Evolutionary conservation across 2,888 invertebrate species (phyloP), one percentile per base, ranked within the genome.

Genomic region (Drosophila vallismaia): DNA sequence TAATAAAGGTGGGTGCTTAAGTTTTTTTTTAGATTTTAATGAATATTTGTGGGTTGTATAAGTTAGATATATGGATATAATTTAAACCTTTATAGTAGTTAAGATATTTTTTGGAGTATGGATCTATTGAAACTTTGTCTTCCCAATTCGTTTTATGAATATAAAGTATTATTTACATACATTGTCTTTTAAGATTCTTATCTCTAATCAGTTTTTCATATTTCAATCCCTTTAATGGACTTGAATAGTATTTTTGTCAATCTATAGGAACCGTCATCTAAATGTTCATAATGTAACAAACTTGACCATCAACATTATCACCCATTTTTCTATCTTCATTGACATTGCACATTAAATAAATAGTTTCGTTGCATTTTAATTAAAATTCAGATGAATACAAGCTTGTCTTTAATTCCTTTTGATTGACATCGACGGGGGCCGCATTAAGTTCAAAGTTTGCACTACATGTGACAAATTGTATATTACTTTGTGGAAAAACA

Each of bases 391-490:
- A 64, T 57, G 68, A 67, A 48, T 46, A 50, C 45, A 45, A 46
- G 33, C 50, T 50, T 64, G 45, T 31, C 53, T 45, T 60, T 50
- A 69, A 78, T 79, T 72, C 19, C 58, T 48, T 52, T 74, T 64
- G 45, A 72, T 67, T 46, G 54, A 2, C 63, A 24, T 52, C 44
- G 36, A 5, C n/a, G 5, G 29, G 29, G 24, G 14, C 19, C 19
- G 19, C 19, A 19, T 1, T 19, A 19, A 45, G 36, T 38, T 26
- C 19, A 62, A 33, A 31, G n/a, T 60, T 60, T 38, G 31, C 60
- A 46, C 62, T 14, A 8, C 8, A 14, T 44, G 28, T 28, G 24
- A 5, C 12, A 56, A 8, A 45, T 42, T 42, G 40, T 19, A 14
- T 4, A 42, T 19, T 36, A 33, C 59, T 14, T 45, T 28, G 9